Percentiles rank a stretch among this genome's conserved stretches.
Evolutionary conservation across 1,140 invertebrate species (phyloP).

Genomic region (Zaprionus ornatus): DNA sequence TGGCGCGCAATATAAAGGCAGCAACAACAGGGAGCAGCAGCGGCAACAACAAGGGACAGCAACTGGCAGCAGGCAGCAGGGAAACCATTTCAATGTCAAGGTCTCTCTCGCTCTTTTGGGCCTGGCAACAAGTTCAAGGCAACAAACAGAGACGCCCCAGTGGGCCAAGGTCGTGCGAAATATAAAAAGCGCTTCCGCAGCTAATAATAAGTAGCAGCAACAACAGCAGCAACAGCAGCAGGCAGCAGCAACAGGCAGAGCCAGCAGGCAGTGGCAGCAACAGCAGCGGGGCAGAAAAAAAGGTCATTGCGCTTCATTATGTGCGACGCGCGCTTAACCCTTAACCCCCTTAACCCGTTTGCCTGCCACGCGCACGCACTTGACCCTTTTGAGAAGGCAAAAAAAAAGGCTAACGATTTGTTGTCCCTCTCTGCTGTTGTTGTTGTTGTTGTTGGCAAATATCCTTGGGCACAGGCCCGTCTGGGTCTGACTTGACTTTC

Average conservation of each 20-base stretch:
- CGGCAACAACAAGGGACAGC: slow-evolving; percentile 8
- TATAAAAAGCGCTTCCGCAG: slow-evolving; percentile 14
- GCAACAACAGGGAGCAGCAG: slow-evolving; percentile 19
- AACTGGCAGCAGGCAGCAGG: slow-evolving; percentile 8
- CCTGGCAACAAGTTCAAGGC: slow-evolving; percentile 36
- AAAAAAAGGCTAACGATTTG: slow-evolving; percentile 14
- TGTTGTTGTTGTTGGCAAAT: slow-evolving; percentile 37
- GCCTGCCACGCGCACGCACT: slow-evolving; percentile 69
- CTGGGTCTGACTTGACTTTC: not conserved
- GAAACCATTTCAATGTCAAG: slow-evolving; percentile 50
- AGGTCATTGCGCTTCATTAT: slow-evolving; percentile 72
- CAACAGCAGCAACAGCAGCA: slow-evolving; percentile 7
- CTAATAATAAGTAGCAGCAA: slow-evolving; percentile 44
- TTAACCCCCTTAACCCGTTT: slow-evolving; percentile 20
- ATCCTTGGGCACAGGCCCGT: slow-evolving; percentile 32
- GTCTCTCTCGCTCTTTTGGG: slow-evolving; percentile 13
- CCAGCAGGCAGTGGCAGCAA: not conserved
- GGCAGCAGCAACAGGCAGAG: not conserved
- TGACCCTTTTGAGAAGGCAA: slow-evolving; percentile 61
- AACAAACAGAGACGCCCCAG: slow-evolving; percentile 14
- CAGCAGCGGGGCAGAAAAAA: slow-evolving; percentile 44
- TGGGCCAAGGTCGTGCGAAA: slow-evolving; percentile 64
- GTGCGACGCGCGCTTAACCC: slow-evolving; percentile 54
- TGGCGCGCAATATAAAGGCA: not conserved
- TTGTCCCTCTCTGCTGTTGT: not conserved